These are phyloP conservation scores for Platyscapa corneri DNA, from an alignment of 1,140 invertebrate species.

Conservation along the genomic window DNA sequence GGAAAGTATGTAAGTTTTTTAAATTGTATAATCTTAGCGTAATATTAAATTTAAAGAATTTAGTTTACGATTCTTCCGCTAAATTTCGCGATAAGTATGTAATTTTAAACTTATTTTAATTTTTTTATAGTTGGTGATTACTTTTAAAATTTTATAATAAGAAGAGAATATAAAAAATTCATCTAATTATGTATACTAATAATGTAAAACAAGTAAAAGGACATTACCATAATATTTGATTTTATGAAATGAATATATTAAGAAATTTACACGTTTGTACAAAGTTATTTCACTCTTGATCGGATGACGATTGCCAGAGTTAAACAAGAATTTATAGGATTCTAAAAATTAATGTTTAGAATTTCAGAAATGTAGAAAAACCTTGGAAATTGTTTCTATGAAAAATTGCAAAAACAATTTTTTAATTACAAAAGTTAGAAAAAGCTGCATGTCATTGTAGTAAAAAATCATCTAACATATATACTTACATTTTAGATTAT, in stretches of 20 bases:
- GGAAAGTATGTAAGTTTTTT: conserved; percentile 23
- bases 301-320: conserved; percentile 9
- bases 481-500: conserved; percentile 25
- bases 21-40: conserved; percentile 29
- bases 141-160: conserved; percentile 21
- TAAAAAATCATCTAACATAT: conserved; percentile 32
- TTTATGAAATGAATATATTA: conserved; percentile 25
- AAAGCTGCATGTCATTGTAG: conserved; percentile 30
- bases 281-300: conserved; percentile 37
- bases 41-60: conserved; percentile 33
- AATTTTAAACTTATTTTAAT: conserved; percentile 43
- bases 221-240: conserved; percentile 29
- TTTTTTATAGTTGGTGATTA: conserved; percentile 39
- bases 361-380: neutral
- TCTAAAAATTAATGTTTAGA: neutral
- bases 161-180: conserved; percentile 5
- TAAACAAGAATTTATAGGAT: neutral
- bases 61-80: conserved; percentile 16
- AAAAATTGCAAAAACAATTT: conserved; percentile 29
- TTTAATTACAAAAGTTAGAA: conserved; percentile 22
- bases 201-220: conserved; percentile 22
- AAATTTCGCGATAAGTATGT: conserved; percentile 37
- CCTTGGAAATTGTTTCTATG: conserved; percentile 22
- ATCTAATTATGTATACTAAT: conserved; percentile 29
- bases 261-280: conserved; percentile 38